Percentiles rank a stretch among this genome's conserved stretches.
phyloP scores from a whole-genome alignment of 2,113 vertebrate species.

The Melospiza melodia region DNA sequence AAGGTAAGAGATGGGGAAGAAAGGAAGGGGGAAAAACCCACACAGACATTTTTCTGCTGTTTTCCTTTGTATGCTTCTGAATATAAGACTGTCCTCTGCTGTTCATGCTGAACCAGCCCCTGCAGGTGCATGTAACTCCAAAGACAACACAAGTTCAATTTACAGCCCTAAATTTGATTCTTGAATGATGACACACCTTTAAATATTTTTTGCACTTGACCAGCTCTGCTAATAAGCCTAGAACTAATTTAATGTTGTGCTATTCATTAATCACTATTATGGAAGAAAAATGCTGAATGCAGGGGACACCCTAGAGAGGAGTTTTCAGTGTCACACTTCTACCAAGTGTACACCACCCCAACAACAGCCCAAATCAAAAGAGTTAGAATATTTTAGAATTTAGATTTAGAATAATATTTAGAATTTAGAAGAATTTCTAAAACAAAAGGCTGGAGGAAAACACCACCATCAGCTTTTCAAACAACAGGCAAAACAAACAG shows the following conservation, averaged over 20 bases:
- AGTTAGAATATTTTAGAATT: neutral
- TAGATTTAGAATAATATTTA: too few species aligned
- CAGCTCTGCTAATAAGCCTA: conserved; percentile 15
- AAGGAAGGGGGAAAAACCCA: neutral
- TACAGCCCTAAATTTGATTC: neutral
- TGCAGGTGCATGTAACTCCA: neutral
- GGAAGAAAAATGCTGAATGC: neutral
- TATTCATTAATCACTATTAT: conserved; percentile 27
- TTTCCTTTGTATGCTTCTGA: neutral
- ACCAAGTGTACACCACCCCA: neutral
- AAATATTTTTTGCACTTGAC: neutral
- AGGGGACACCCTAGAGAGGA: neutral
- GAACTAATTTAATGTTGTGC: neutral
- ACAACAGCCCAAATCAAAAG: neutral
- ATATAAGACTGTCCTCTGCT: neutral
- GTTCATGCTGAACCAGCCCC: fast-evolving
- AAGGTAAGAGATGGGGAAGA: neutral
- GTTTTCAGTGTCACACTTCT: neutral
- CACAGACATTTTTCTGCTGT: neutral
- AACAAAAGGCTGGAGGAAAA: neutral
- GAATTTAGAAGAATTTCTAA: neutral
- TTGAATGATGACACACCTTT: conserved; percentile 1
- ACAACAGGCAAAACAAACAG: neutral
- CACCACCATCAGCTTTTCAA: neutral
- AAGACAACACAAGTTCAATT: neutral